Conservation (phyloP, 2,113 vertebrate species). For the Dromaius novaehollandiae region DNA sequence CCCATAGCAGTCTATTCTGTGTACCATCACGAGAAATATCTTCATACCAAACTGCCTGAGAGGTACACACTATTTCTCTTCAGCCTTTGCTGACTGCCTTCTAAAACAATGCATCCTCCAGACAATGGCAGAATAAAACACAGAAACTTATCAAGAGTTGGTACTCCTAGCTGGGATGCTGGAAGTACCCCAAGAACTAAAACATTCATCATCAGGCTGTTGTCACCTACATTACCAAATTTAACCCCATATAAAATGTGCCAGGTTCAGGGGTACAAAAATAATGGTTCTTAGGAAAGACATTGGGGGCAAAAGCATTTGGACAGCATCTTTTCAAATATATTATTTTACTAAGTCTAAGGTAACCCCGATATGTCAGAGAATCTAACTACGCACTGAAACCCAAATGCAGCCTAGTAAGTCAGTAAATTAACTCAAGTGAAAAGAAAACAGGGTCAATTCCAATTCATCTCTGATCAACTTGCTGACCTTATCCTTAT, state of each 20-base stretch:
- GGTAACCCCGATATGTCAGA: neutral
- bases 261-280: neutral
- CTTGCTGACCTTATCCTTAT: constrained; percentile 44
- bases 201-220: neutral
- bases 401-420: neutral
- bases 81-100: neutral
- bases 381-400: neutral
- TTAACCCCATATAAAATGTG: neutral
- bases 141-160: neutral
- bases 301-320: neutral
- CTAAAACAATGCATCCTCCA: neutral
- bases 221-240: neutral
- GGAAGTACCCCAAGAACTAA: neutral
- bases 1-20: neutral
- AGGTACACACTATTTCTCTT: neutral
- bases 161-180: neutral
- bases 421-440: constrained; percentile 50
- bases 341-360: neutral
- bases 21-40: neutral
- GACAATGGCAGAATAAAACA: neutral
- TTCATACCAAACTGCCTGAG: neutral
- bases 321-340: neutral
- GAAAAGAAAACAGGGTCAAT: constrained; percentile 38
- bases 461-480: constrained; percentile 47
- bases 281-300: neutral